Conservation (phyloP, 2,888 invertebrate species). For the Ceraclea dissimilis region DNA sequence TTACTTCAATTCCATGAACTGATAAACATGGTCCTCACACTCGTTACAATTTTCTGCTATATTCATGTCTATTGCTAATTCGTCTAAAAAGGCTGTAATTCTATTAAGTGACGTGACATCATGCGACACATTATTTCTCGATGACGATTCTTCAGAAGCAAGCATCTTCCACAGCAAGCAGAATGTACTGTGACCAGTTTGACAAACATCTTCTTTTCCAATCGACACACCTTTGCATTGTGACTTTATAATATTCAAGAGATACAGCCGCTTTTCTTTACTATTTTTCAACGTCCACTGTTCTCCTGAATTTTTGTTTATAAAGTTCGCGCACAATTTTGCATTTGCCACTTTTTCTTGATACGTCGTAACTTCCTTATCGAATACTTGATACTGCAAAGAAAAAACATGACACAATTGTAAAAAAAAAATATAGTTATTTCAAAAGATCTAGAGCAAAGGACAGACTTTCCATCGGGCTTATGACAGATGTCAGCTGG, state of each 20-base stretch:
- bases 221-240: neutral
- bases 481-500: no score
- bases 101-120: neutral
- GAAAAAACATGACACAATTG: conserved; percentile 19
- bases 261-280: neutral
- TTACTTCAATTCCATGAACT: no score
- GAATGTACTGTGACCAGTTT: neutral
- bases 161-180: neutral
- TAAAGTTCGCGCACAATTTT: conserved; percentile 31
- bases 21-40: no score
- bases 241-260: conserved; percentile 1
- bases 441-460: no score
- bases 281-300: neutral
- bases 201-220: neutral
- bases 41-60: no score
- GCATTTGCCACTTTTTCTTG: conserved; percentile 47
- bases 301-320: conserved; percentile 10
- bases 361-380: conserved; percentile 54
- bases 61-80: neutral
- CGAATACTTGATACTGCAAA: conserved; percentile 53
- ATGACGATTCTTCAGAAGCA: neutral
- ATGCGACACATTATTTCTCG: neutral
- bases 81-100: neutral
- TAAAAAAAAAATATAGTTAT: no score
- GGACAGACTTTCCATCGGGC: no score